Evolutionary conservation across 2,888 invertebrate genomes (phyloP).

Genomic region (Priocnemis perturbator): DNA sequence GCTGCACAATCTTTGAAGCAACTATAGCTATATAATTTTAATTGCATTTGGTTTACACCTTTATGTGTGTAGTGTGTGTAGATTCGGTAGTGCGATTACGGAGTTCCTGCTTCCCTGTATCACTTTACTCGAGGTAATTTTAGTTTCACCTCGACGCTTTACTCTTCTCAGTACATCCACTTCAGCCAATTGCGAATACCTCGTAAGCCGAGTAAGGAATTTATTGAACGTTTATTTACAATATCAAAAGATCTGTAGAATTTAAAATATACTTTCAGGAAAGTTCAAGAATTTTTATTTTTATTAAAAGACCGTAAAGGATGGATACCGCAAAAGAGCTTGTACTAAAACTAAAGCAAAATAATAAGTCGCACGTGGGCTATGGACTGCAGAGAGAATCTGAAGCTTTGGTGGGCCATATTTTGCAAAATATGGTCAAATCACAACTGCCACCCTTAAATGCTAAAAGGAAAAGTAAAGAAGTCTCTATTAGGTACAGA

Average conservation of each 20-base stretch:
- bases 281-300: not conserved
- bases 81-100: conserved; percentile 1
- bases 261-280: conserved; percentile 1
- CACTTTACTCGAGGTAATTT: conserved; percentile 68
- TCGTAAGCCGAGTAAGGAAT: conserved; percentile 29
- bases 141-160: conserved; percentile 71
- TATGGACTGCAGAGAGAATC: conserved; percentile 71
- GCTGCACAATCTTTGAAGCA: too few species aligned
- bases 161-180: conserved; percentile 63
- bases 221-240: not conserved
- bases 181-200: conserved; percentile 61
- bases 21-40: too few species aligned
- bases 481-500: conserved; percentile 64
- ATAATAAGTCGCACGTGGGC: conserved; percentile 62
- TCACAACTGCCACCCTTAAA: conserved; percentile 64
- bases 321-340: conserved; percentile 70
- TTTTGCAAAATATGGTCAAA: conserved; percentile 69
- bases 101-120: conserved; percentile 46
- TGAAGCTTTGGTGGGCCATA: conserved; percentile 67
- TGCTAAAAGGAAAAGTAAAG: conserved; percentile 64
- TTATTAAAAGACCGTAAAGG: not conserved
- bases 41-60: not conserved
- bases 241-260: not conserved
- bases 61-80: not conserved
- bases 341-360: conserved; percentile 65